Base-by-base conservation (phyloP, 2,797 vertebrate genomes). In the Lepus townsendii region DNA sequence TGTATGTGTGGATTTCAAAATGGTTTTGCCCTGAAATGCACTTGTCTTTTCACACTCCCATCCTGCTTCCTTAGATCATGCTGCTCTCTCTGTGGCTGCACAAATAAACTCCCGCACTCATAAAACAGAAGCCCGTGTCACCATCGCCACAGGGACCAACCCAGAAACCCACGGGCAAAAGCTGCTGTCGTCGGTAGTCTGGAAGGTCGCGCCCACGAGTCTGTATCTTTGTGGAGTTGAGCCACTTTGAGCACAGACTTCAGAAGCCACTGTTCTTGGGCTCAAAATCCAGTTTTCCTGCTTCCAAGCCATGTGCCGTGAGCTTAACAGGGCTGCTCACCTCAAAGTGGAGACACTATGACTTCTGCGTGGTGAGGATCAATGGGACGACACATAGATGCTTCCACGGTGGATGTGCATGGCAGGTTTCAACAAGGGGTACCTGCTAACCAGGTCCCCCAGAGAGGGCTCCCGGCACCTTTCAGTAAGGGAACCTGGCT, bases 371-470 rank as follows among this genome's bases (percentile, higher is more conserved):
- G 62, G 16, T 16, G 52, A 73, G 32, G 68, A 54, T 65, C 19
- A 42, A 11, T 11, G 27, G 9, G 42, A 6, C 5, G 13, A 7
- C 66, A 50, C 42, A 65, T 5, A 24, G 16, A 24, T 42, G 42
- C 4, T 14, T 35, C 7, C 78, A 4, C 0, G 4, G 62, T 1
- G 4, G 11, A 10, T 17, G 26, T 14, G 4, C n/a, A 35, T 17
- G 85, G 2, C 7, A 8, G 32, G 17, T 73, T 14, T 14, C 85
- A 2, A 50, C 52, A 69, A 52, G 38, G 14, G 9, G 30, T n/a
- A 7, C 22, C 50, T 65, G 32, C 16, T 42, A 22, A 32, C 26
- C 27, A 65, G 5, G 16, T 35, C 63, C 17, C 47, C 27, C 13
- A 17, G 52, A 1, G 10, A 85, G 62, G 76, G 19, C 24, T 63